phyloP scores from a whole-genome alignment of 2,113 vertebrate genomes.

The Ginglymostoma cirratum region DNA sequence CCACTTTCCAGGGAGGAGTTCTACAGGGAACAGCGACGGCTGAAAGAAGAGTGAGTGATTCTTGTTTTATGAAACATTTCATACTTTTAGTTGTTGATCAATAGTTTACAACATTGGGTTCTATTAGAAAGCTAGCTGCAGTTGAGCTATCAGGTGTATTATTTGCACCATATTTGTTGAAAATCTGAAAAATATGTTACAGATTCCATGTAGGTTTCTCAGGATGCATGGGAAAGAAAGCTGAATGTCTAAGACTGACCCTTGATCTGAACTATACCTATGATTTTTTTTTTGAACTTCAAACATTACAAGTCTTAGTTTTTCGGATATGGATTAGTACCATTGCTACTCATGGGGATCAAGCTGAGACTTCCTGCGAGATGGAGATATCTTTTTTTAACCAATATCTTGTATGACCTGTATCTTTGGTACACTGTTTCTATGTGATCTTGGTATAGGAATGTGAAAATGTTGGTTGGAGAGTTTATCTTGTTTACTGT shows the following conservation, averaged over 20 bases:
- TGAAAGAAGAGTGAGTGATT: slow-evolving; percentile 83
- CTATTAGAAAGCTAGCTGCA: background rate
- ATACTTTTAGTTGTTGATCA: background rate
- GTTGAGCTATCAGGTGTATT: background rate
- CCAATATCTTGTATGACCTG: slow-evolving; percentile 47
- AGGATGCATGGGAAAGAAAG: background rate
- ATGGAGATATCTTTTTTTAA: slow-evolving; percentile 41
- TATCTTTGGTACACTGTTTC: slow-evolving; percentile 30
- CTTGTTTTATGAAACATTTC: slow-evolving; percentile 41
- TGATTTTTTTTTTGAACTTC: background rate
- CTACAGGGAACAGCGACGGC: slow-evolving; percentile 76
- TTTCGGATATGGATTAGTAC: background rate
- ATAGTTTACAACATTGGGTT: background rate
- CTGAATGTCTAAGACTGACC: background rate
- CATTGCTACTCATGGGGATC: slow-evolving; percentile 51
- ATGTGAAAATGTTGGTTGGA: background rate
- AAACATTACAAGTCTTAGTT: slow-evolving; percentile 41
- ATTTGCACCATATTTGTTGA: background rate
- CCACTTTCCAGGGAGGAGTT: slow-evolving; percentile 88
- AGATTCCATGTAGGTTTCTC: background rate
- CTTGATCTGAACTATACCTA: background rate
- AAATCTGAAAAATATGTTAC: background rate
- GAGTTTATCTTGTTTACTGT: background rate
- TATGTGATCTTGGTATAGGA: background rate
- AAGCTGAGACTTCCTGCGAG: slow-evolving; percentile 42